Conservation (phyloP, 2,797 vertebrate species). For the Coranthus polyacanthus region DNA sequence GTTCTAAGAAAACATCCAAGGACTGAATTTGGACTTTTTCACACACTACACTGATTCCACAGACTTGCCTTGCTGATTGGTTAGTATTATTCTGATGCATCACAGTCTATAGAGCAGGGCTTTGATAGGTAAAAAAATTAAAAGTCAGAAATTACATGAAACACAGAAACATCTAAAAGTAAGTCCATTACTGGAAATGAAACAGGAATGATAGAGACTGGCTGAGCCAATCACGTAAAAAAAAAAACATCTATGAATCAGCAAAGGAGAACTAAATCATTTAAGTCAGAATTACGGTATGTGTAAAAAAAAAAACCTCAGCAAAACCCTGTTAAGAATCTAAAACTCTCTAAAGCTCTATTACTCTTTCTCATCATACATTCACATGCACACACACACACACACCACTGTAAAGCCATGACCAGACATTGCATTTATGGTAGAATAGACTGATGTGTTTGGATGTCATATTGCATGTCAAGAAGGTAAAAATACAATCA, state of each 20-base stretch:
- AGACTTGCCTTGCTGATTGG: too few species aligned
- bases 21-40: background rate
- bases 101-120: background rate
- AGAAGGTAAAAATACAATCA: conserved; percentile 62
- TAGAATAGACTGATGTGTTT: conserved; percentile 38
- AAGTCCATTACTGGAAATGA: too few species aligned
- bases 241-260: too few species aligned
- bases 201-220: too few species aligned
- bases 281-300: too few species aligned
- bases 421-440: conserved; percentile 13
- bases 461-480: conserved; percentile 45
- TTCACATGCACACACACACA: conserved; percentile 26
- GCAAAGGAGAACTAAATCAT: too few species aligned
- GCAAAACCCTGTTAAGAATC: conserved; percentile 36
- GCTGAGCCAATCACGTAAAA: too few species aligned
- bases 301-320: too few species aligned
- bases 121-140: conserved; percentile 3
- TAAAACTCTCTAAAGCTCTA: conserved; percentile 35
- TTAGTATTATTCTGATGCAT: conserved; percentile 1
- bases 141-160: background rate
- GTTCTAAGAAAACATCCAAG: conserved; percentile 1
- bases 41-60: background rate
- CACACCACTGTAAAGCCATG: conserved; percentile 24
- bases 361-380: conserved; percentile 23
- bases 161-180: background rate